Evolutionary conservation across 2,888 invertebrate genomes (phyloP), one percentile per base, ranked within the genome.

Genomic region (Barypeithes pellucidus): DNA sequence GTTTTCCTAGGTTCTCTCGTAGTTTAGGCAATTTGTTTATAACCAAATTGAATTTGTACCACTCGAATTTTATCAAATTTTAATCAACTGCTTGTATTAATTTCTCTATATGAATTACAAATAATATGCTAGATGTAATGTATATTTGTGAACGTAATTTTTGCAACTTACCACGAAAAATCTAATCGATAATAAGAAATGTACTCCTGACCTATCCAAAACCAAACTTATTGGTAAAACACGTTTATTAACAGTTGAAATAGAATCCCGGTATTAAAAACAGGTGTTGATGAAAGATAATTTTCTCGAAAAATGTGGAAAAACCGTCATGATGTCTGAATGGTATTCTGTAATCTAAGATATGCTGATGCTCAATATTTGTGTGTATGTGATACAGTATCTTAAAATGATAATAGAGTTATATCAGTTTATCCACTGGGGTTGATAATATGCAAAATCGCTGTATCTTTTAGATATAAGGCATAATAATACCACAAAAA

Each of bases 281-380:
- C 45, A 20, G 54, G 33, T 29, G 45, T 33, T 70, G 69, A 69
- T 72, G 73, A 65, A 66, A 76, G 73, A 77, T 75, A 75, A 72
- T 72, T 72, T 74, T 68, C 63, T 71, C 67, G 43, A 72, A 67
- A 62, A 76, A 61, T 68, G 57, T 52, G 67, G 68, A 63, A 63
- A 72, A 74, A 67, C 75, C 77, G 78, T 74, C 79, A 79, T 72
- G 67, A 79, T 63, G 80, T 79, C 79, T 79, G 76, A 73, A 11
- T 41, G 61, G 33, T 70, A 54, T 39, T 14, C 66, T 85, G 86
- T 88, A 88, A 89, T 87, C 89, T 86, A 85, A 80, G 79, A 81
- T 81, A 81, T 75, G 76, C 75, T 76, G 71, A 81, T 76, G 76
- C 75, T 76, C 70, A 77, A 75, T 76, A 73, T 79, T 76, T 75